Conservation (phyloP, 2,888 invertebrate species). For the Eupithecia subumbrata region DNA sequence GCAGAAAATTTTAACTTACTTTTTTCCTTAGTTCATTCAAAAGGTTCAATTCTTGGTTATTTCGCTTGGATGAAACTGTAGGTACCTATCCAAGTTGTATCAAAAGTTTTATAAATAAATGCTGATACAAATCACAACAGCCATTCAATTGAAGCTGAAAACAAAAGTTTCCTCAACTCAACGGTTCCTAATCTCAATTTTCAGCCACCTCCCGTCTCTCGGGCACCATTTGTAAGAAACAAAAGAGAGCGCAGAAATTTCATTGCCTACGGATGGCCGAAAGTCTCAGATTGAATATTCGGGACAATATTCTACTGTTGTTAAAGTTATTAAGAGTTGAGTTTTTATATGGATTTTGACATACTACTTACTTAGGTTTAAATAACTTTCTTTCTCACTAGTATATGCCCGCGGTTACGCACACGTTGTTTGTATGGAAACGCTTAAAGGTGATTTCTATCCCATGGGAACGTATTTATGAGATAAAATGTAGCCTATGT, state of each 20-base stretch:
- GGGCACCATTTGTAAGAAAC: slow-evolving; percentile 54
- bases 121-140: slow-evolving; percentile 10
- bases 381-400: no score
- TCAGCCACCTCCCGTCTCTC: slow-evolving; percentile 46
- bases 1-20: not conserved
- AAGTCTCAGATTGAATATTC: slow-evolving; percentile 45
- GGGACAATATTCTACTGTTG: slow-evolving; percentile 6
- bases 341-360: no score
- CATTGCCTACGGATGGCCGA: slow-evolving; percentile 47
- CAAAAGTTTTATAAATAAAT: not conserved
- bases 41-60: not conserved
- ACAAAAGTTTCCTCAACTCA: slow-evolving; percentile 41
- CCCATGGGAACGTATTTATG: no score
- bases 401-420: no score
- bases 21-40: not conserved
- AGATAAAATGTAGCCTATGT: no score
- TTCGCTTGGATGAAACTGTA: not conserved
- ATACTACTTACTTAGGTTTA: no score
- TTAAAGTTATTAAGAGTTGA: not conserved
- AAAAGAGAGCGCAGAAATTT: slow-evolving; percentile 52
- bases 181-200: slow-evolving; percentile 52
- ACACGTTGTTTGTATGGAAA: no score
- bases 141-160: slow-evolving; percentile 20
- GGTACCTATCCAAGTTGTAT: not conserved
- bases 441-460: no score